phyloP scores from a whole-genome alignment of 92 coral and sea anemone genomes.

The Isaurus tuberculatus region DNA sequence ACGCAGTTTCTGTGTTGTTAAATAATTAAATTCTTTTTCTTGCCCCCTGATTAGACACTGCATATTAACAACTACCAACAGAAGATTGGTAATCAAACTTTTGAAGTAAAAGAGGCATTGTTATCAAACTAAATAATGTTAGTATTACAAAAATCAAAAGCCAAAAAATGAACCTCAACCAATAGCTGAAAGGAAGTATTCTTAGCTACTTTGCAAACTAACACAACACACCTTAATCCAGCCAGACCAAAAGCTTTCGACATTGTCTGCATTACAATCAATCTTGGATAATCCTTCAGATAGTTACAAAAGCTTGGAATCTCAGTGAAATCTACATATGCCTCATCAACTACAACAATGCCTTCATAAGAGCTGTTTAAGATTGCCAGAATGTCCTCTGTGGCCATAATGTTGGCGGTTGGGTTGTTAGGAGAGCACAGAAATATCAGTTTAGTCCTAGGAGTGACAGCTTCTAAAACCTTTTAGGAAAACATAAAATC shows the following conservation, averaged over 20 bases:
- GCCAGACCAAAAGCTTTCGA: conserved; percentile 52
- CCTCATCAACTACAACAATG: conserved; percentile 27
- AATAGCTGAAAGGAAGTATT: too few relatives aligned
- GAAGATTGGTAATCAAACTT: too few relatives aligned
- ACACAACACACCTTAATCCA: conserved; percentile 25
- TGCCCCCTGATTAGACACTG: too few relatives aligned
- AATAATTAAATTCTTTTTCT: too few relatives aligned
- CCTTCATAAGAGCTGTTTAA: conserved; percentile 39
- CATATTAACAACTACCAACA: too few relatives aligned
- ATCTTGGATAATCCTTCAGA: conserved; percentile 35
- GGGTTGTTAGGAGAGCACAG: conserved; percentile 60
- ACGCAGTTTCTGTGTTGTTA: too few relatives aligned
- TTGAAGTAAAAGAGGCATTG: too few relatives aligned
- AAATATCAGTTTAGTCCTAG: conserved; percentile 42
- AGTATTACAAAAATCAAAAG: too few relatives aligned
- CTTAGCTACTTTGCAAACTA: too few relatives aligned
- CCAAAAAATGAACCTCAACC: too few relatives aligned
- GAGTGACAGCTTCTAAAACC: conserved; percentile 48
- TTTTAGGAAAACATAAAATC: background rate
- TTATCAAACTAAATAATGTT: too few relatives aligned
- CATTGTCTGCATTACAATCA: conserved; percentile 29
- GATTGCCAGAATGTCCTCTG: conserved; percentile 33
- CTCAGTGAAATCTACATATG: background rate
- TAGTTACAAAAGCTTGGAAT: conserved; percentile 35
- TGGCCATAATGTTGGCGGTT: conserved; percentile 46